Evolutionary conservation across 2,113 vertebrate species (phyloP).

Genomic region (Rostratula benghalensis): DNA sequence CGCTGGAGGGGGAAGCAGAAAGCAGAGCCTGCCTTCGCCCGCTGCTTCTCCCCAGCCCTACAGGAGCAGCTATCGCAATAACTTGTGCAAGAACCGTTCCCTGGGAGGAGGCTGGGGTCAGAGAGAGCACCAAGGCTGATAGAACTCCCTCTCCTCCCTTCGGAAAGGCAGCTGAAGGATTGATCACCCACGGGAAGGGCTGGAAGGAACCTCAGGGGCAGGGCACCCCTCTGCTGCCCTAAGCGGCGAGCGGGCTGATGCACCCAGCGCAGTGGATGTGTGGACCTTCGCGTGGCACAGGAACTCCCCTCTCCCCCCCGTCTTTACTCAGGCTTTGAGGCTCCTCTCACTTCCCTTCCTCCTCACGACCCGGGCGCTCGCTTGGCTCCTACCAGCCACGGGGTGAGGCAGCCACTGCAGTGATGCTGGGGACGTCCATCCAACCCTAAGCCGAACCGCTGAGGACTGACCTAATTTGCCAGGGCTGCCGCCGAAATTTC

Average conservation of each 20-base stretch:
- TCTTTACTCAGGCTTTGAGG: neutral
- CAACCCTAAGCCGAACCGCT: accelerated
- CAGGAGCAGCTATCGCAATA: accelerated
- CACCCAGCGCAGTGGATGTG: constrained; percentile 31
- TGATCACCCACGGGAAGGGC: neutral
- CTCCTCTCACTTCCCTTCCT: neutral
- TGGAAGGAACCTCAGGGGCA: constrained; percentile 9
- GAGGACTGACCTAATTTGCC: neutral
- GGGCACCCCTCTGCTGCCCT: neutral
- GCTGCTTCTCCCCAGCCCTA: neutral
- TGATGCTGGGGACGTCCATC: accelerated
- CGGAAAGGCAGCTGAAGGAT: neutral
- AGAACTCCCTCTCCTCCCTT: neutral
- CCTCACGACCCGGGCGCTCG: neutral
- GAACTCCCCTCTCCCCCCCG: neutral
- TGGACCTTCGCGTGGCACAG: neutral
- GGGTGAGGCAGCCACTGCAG: accelerated
- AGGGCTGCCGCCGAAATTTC: neutral
- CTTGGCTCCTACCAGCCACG: neutral
- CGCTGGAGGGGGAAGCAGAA: neutral
- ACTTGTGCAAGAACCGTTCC: neutral
- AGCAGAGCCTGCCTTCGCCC: neutral
- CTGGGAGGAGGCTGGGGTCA: neutral
- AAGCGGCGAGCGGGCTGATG: neutral
- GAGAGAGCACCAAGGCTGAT: neutral